phyloP scores from a whole-genome alignment of 2,113 vertebrate species.

The Ictalurus punctatus region DNA sequence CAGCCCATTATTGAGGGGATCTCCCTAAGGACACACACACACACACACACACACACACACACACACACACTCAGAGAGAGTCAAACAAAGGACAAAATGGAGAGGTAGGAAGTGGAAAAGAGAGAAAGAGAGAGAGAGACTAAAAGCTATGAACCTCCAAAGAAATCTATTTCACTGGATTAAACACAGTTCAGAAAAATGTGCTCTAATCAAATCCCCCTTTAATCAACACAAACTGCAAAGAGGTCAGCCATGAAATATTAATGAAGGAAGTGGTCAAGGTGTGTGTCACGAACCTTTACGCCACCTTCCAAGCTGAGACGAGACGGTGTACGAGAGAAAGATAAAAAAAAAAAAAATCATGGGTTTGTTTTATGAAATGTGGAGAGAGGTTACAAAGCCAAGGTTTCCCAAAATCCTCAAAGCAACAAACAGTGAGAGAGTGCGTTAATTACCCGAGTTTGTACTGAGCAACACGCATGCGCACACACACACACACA shows the following conservation, averaged over 20 bases:
- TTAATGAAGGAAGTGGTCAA: slow-evolving; percentile 7
- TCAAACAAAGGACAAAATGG: slow-evolving; percentile 49
- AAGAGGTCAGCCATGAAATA: slow-evolving; percentile 17
- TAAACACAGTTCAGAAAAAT: not conserved
- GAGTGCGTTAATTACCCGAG: slow-evolving; percentile 19
- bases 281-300: slow-evolving; percentile 14
- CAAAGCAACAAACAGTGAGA: slow-evolving; percentile 21
- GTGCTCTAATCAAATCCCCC: not conserved
- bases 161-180: not conserved
- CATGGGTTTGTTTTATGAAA: not conserved
- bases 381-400: not conserved
- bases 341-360: not conserved
- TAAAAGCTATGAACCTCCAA: not conserved
- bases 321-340: not conserved
- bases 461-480: slow-evolving; percentile 21
- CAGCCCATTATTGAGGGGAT: slow-evolving; percentile 52
- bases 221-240: slow-evolving; percentile 21
- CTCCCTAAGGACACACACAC: slow-evolving; percentile 49
- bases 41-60: slow-evolving; percentile 33
- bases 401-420: slow-evolving; percentile 33
- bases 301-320: not conserved
- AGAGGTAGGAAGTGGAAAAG: slow-evolving; percentile 11
- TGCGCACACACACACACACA: slow-evolving; percentile 29
- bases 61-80: slow-evolving; percentile 39
- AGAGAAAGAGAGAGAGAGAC: not conserved